Evolutionary conservation across 2,888 invertebrate species (phyloP), one percentile per base, ranked within the genome.

Genomic region (Nomada goodeniana): DNA sequence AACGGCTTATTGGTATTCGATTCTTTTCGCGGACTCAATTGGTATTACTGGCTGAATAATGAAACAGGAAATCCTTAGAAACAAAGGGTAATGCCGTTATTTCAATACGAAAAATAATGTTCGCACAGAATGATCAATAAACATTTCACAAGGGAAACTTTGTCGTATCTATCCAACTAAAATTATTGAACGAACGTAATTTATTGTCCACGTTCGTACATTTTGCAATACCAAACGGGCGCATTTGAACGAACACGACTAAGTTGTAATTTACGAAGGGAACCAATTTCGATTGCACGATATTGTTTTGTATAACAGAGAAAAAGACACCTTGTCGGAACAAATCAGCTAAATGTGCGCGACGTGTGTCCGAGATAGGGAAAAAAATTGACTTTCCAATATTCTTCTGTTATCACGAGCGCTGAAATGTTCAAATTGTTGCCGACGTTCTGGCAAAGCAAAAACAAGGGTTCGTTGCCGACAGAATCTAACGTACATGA

Each of bases 1-100:
- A 52, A 15, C 29, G 60, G 61, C 42, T 75, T 68, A 75, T 68
- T 52, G 70, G 23, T 29, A 10, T 61, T 69, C 26, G n/a, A 69
- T 57, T 23, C 53, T 23, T 75, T 70, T 26, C 26, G 9, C 10
- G 29, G 20, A 20, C 52, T 36, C 20, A 15, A 20, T 36, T 67
- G 52, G 20, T 20, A 36, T 20, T 53, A 7, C 53, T 20, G 52
- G 15, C 52, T 9, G 36, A 20, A 53, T 67, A 67, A 67, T 67
- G 52, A 64, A 50, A 20, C 26, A 67, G 29, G 13, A 7, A 15
- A 36, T 9, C 29, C 29, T 11, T 18, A 18, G 11, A 64, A 44
- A 11, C 10, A 36, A 13, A 52, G 7, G 36, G 7, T 7, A 36
- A 7, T 36, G 7, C 7, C 36, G 36, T 36, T 13, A 3, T 10